Conservation (phyloP, 2,888 invertebrate species). For the Diogma glabrata region DNA sequence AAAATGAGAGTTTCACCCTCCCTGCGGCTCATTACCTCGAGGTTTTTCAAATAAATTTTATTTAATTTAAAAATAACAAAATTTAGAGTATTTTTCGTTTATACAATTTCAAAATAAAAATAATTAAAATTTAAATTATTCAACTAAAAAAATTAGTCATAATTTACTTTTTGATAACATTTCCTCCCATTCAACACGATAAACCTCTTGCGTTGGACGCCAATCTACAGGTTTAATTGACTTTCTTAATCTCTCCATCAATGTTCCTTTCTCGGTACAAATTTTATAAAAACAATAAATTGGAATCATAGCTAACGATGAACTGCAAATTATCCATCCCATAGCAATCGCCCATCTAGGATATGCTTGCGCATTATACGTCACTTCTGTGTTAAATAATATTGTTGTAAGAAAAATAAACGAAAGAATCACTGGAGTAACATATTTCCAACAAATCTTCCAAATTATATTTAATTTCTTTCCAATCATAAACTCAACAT, state of each 20-base stretch:
- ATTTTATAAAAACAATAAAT: conserved; percentile 47
- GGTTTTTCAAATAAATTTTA: too few relatives aligned
- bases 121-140: too few relatives aligned
- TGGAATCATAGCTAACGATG: conserved; percentile 69
- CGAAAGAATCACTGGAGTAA: conserved; percentile 59
- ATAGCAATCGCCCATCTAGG: conserved; percentile 46
- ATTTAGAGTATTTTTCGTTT: too few relatives aligned
- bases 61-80: too few relatives aligned
- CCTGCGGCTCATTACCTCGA: too few relatives aligned
- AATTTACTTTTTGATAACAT: too few relatives aligned
- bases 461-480: conserved; percentile 49
- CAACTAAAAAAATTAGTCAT: too few relatives aligned
- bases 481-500: conserved; percentile 61
- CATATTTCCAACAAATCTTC: conserved; percentile 59
- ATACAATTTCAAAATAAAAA: too few relatives aligned
- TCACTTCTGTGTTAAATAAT: conserved; percentile 43
- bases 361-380: conserved; percentile 39
- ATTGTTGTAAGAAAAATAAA: conserved; percentile 52
- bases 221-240: conserved; percentile 38
- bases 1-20: too few relatives aligned
- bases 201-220: too few relatives aligned
- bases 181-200: too few relatives aligned
- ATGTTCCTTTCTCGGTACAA: conserved; percentile 27
- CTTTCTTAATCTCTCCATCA: conserved; percentile 29
- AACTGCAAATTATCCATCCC: conserved; percentile 54